These are phyloP conservation scores for Poecilia velifera DNA, from an alignment of 2,797 vertebrate genomes.

Conservation along the genomic window DNA sequence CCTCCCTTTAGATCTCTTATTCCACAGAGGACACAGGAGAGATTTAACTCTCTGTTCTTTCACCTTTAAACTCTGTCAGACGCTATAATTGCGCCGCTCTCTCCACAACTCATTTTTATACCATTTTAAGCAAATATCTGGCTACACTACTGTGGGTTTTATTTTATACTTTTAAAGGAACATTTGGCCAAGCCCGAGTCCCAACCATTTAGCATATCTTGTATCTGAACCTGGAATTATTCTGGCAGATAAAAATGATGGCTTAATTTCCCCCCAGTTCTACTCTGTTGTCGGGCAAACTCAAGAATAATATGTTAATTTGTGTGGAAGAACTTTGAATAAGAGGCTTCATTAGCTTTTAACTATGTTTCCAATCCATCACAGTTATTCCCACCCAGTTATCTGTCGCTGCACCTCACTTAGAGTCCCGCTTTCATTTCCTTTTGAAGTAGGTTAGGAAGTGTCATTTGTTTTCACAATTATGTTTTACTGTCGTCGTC, in stretches of 20 bases:
- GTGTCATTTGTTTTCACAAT: not conserved
- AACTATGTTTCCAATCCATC: slow-evolving; percentile 20
- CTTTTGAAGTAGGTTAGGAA: not conserved
- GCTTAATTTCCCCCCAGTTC: not conserved
- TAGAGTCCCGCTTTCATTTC: slow-evolving; percentile 1
- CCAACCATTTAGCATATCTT: slow-evolving; percentile 15
- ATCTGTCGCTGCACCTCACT: slow-evolving; percentile 11
- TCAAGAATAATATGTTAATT: slow-evolving; percentile 8
- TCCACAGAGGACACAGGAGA: slow-evolving; percentile 41
- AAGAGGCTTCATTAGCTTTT: slow-evolving; percentile 27
- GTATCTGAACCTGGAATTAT: slow-evolving; percentile 6
- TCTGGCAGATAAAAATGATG: slow-evolving; percentile 1
- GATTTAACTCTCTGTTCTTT: slow-evolving; percentile 46
- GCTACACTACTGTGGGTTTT: slow-evolving; percentile 1
- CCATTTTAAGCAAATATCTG: slow-evolving; percentile 32
- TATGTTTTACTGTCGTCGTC: not conserved
- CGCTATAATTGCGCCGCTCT: slow-evolving; percentile 31
- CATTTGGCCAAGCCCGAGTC: slow-evolving; percentile 25
- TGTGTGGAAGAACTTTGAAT: slow-evolving; percentile 19
- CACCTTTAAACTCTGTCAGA: slow-evolving; percentile 38
- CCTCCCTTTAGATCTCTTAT: slow-evolving; percentile 48
- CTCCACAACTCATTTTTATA: slow-evolving; percentile 44
- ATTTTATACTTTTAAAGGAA: slow-evolving; percentile 34
- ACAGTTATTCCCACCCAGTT: slow-evolving; percentile 23
- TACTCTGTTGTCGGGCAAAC: slow-evolving; percentile 16